Conservation (phyloP, 2,113 vertebrate genomes). For the Numida meleagris region DNA sequence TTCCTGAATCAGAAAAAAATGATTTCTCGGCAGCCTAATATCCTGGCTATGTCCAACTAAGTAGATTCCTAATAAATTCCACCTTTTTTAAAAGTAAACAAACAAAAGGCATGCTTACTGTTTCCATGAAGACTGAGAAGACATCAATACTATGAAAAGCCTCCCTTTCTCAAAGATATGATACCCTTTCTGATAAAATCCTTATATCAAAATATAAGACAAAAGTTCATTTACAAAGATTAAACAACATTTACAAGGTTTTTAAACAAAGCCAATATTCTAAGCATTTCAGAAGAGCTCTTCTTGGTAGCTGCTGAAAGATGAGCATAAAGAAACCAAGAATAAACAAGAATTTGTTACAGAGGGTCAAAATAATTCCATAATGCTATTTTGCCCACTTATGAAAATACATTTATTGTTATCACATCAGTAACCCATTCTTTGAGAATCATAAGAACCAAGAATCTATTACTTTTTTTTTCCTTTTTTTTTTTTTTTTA, state of each 20-base stretch:
- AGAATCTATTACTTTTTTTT: neutral
- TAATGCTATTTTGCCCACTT: neutral
- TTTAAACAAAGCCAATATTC: neutral
- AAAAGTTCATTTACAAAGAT: neutral
- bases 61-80: constrained; percentile 57
- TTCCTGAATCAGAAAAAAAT: constrained; percentile 48
- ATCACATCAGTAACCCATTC: neutral
- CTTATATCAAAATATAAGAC: neutral
- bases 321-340: neutral
- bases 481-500: neutral
- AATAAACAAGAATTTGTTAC: neutral
- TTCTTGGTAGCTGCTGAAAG: neutral
- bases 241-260: neutral
- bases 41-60: constrained; percentile 47
- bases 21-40: constrained; percentile 44
- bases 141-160: neutral
- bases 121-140: neutral
- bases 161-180: neutral
- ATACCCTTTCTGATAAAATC: neutral
- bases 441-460: neutral
- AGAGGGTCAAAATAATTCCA: neutral
- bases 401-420: neutral
- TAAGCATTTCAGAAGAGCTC: neutral
- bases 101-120: neutral
- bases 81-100: constrained; percentile 14